Evolutionary conservation across 2,888 invertebrate species (phyloP).

Genomic region (Palloptera scutellata): DNA sequence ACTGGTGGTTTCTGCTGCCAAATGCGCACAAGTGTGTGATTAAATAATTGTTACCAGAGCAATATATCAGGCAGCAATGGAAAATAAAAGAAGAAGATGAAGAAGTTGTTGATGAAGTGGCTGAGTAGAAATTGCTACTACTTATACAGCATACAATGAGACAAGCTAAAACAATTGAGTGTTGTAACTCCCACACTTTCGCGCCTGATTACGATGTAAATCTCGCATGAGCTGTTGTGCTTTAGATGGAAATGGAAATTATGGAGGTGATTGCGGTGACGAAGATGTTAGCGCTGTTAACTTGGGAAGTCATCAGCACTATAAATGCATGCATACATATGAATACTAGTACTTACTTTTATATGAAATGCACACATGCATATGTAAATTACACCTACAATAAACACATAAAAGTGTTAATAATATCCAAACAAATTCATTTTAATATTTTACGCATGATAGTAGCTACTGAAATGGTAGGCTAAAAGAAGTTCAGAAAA

Average conservation of each 20-base stretch:
- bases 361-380: neutral
- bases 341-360: neutral
- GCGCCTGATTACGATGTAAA: constrained; percentile 39
- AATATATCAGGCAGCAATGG: too few species aligned
- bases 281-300: neutral
- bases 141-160: too few species aligned
- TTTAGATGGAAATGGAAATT: neutral
- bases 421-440: too few species aligned
- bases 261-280: neutral
- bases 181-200: constrained; percentile 56
- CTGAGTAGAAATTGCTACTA: too few species aligned
- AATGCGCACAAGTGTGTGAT: neutral
- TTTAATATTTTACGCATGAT: too few species aligned
- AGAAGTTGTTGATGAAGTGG: too few species aligned
- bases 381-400: constrained; percentile 1
- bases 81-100: too few species aligned
- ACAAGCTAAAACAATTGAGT: constrained; percentile 9
- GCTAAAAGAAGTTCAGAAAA: too few species aligned
- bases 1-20: too few species aligned
- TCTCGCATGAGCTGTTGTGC: neutral
- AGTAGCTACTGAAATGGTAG: too few species aligned
- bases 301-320: neutral
- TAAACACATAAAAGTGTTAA: neutral
- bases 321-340: neutral
- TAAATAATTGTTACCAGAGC: too few species aligned